Base-by-base conservation (phyloP, 2,888 invertebrate genomes). In the Acanthoscelides obtectus region DNA sequence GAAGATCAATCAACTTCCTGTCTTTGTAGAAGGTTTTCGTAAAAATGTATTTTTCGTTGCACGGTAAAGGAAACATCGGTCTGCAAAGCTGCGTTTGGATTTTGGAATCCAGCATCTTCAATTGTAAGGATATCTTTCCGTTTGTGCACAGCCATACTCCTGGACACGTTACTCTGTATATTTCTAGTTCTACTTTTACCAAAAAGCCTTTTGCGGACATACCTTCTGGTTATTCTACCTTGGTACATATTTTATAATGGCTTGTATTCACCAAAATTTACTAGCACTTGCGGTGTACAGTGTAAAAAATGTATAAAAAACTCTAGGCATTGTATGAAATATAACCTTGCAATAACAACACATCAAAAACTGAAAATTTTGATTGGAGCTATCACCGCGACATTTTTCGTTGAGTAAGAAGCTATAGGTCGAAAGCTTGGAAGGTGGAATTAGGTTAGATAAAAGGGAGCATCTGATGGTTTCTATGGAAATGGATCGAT, bases 81-180 rank as follows among this genome's bases (percentile, higher is more conserved):
- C 89, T 87, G 65, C 90, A 84, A 71, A 89, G 85, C 75, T 88
- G 88, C 6, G 94, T 94, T 82, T 92, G 90, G 75, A 90, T 89
- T 78, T 89, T 90, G 45, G 91, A 90, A 66, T 91, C 92, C 67
- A 95, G 87, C 70, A 92, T 88, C 77, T 88, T 89, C 64, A 94
- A 87, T 75, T 90, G 90, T 22, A 94, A 86, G 6, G 92, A 91
- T 8, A 93, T 88, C 80, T 91, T 89, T n/a, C 94, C 94, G 83
- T 91, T 91, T 74, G 93, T 91, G 80, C 93, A 93, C 27, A 95
- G 86, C 93, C 94, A 94, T 19, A 94, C 94, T 45, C 95, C 95
- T n/a, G 94, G 94, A 83, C 94, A 94, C 72, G 93, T 91, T 25
- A 94, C 89, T 79, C 85, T 88, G 81, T 89, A 88, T 64, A 90